Evolutionary conservation across 2,797 vertebrate species (phyloP), one percentile per base, ranked within the genome.

Genomic region (Arremon aurantiirostris): DNA sequence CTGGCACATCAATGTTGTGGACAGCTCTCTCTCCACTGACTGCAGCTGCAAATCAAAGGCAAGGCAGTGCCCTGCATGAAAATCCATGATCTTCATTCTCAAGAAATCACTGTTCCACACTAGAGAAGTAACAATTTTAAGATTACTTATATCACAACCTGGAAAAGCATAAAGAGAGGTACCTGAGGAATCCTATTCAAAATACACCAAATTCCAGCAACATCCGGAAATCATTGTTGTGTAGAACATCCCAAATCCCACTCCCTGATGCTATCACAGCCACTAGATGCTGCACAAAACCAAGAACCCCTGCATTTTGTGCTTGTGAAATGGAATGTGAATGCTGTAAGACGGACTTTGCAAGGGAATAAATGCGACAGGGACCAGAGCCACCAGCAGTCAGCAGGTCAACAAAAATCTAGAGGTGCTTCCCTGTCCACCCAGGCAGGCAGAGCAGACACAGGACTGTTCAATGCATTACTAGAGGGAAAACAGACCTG

Each of bases 161-260:
- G 30, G 18, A 85, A 68, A 19, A 61, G 4, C 0, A 0, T 44
- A 7, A 14, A 35, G 32, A 72, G 24, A 76, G 13, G 19, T 7
- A 53, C 41, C 32, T 28, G 37, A 47, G 9, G 70, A 87, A 50
- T 72, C 16, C 46, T 34, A 34, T 5, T 71, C 32, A 52, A 85
- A 57, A 60, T 23, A 42, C 6, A 47, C 6, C 9, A 8, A 60
- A 69, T 7, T 16, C 47, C 70, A 72, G 26, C 9, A 69, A 35
- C 47, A 35, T 16, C 18, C 26, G 44, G 12, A 79, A 82, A 64
- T 15, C 10, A 8, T 6, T 61, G 6, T 12, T 52, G 19, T 32
- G 24, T 18, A 55, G 57, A 53, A 17, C 12, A 81, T 18, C 10
- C 23, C 50, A 23, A n/a, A 9, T 28, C 28, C 69, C 52, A 27